Base-by-base conservation (phyloP, 2,888 invertebrate species). In the Drosophila rellima region DNA sequence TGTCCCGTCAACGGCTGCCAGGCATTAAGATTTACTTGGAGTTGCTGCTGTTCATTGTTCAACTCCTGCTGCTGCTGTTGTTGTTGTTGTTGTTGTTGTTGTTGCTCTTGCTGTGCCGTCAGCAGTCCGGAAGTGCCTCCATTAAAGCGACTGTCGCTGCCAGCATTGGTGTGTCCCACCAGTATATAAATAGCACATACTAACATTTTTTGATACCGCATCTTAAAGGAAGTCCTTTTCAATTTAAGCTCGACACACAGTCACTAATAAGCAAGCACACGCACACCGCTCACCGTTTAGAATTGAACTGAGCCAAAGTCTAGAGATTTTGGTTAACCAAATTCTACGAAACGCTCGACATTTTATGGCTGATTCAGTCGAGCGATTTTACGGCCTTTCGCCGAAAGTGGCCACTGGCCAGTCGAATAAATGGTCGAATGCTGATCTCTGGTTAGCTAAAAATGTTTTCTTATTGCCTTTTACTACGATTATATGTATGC, bases 351-450 rank as follows among this genome's bases (percentile, higher is more conserved):
- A 31, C 64, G 60, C 60, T 88, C 78, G 72, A 81, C 70, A 78
- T 70, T 85, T 90, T 90, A 90, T 88, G 74, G 78, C 69, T 62
- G 89, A 74, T 71, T 74, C 80, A 88, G 69, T 82, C 81, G 79
- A 90, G 60, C 70, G 88, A 82, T 73, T 88, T 88, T 76, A 81
- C 59, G 72, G 79, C 78, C 84, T 87, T 90, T 83, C 84, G 77
- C 71, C 78, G 76, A 78, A 80, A 74, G 83, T 74, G 71, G 80
- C 61, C 74, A 64, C 65, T 29, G 57, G 42, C 62, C 61, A 64
- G 63, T 70, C 71, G 51, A 75, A 67, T 57, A 47, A 39, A 47
- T 45, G 37, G 31, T 33, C 45, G 39, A 66, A 52, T 56, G 39
- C 29, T 50, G 59, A 61, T 59, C 74, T 47, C 33, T 56, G 44